phyloP scores from a whole-genome alignment of 1,140 invertebrate genomes.

The Papilio glaucus region DNA sequence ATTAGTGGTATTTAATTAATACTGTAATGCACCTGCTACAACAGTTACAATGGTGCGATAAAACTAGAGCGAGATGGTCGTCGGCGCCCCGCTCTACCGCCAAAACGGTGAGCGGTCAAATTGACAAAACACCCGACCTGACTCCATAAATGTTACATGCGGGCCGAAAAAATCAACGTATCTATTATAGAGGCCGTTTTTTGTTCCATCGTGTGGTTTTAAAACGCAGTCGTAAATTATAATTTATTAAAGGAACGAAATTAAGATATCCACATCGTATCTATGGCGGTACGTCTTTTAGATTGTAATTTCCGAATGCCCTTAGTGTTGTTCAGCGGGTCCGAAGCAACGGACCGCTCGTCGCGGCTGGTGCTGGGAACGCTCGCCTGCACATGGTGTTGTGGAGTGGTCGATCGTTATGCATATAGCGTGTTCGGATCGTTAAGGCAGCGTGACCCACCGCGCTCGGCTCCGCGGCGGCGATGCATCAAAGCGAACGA shows the following conservation, averaged over 20 bases:
- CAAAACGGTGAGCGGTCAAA: conserved; percentile 44
- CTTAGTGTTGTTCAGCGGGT: conserved; percentile 63
- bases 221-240: conserved; percentile 79
- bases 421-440: conserved; percentile 61
- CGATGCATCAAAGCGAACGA: conserved; percentile 57
- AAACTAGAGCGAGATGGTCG: conserved; percentile 33
- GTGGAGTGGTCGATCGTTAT: conserved; percentile 59
- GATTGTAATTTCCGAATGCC: conserved; percentile 53
- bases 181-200: conserved; percentile 78
- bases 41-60: conserved; percentile 32
- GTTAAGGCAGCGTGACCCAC: conserved; percentile 69
- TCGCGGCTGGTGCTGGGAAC: conserved; percentile 44
- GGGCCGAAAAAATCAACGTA: conserved; percentile 76
- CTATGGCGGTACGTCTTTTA: conserved; percentile 68
- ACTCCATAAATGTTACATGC: conserved; percentile 71
- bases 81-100: conserved; percentile 11
- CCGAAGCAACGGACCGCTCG: conserved; percentile 61
- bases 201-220: conserved; percentile 58
- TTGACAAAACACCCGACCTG: conserved; percentile 59
- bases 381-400: conserved; percentile 51
- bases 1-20: conserved; percentile 31
- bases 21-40: conserved; percentile 27
- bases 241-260: conserved; percentile 78
- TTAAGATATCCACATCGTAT: conserved; percentile 77
- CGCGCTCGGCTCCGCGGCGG: conserved; percentile 69